Percentiles rank a stretch among this genome's conserved stretches.
phyloP scores from a whole-genome alignment of 1,140 invertebrate species.

The Philaenus spumarius region DNA sequence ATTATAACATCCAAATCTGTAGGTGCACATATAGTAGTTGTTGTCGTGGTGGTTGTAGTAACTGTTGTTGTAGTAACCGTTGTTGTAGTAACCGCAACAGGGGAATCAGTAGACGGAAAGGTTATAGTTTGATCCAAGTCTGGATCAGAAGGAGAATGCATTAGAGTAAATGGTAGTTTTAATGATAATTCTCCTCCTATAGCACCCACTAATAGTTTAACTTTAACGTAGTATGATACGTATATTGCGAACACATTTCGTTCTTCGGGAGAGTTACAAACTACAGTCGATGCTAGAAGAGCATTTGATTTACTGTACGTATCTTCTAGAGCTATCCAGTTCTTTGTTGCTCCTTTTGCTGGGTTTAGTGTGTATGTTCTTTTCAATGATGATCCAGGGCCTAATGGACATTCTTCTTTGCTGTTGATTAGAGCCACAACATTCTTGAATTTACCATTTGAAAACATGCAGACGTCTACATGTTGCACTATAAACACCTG shows the following conservation, averaged over 20 bases:
- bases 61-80: slow-evolving; percentile 1
- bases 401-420: slow-evolving; percentile 56
- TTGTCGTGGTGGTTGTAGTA: not conserved
- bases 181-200: slow-evolving; percentile 72
- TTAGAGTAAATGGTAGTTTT: slow-evolving; percentile 71
- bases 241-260: slow-evolving; percentile 84
- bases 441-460: slow-evolving; percentile 98
- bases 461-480: slow-evolving; percentile 98
- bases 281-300: slow-evolving; percentile 60
- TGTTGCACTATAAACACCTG: slow-evolving; percentile 88
- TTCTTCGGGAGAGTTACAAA: slow-evolving; percentile 55
- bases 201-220: slow-evolving; percentile 66
- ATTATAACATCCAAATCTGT: slow-evolving; percentile 20
- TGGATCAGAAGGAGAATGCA: slow-evolving; percentile 46
- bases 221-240: slow-evolving; percentile 82
- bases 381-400: slow-evolving; percentile 48
- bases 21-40: not conserved
- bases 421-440: slow-evolving; percentile 83
- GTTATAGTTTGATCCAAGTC: slow-evolving; percentile 30
- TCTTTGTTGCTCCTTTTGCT: slow-evolving; percentile 67
- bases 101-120: slow-evolving; percentile 24
- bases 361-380: slow-evolving; percentile 59
- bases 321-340: slow-evolving; percentile 75
- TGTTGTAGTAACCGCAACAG: not conserved
- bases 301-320: slow-evolving; percentile 61